Conservation (phyloP, 2,113 vertebrate species). For the Platysternon megacephalum region DNA sequence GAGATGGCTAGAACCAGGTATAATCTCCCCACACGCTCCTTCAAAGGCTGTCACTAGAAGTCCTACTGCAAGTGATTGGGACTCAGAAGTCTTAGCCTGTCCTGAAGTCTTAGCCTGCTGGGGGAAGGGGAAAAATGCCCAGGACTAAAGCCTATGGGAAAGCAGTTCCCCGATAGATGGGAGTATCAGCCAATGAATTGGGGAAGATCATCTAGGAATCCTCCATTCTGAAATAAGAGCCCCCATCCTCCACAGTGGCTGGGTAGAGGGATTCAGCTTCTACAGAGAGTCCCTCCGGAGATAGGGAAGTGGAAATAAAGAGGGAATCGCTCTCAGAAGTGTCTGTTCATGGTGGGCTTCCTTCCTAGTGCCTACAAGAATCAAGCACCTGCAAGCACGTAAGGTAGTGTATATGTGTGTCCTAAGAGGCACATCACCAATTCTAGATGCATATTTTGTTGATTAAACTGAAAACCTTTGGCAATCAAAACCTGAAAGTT, state of each 20-base stretch:
- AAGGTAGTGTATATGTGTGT: not conserved
- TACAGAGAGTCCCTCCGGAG: not conserved
- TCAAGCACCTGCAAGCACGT: not conserved
- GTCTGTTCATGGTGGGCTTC: not conserved
- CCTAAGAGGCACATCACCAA: not conserved
- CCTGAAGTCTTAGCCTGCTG: not conserved
- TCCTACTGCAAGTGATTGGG: not conserved
- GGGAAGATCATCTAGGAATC: not conserved
- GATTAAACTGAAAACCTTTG: not conserved
- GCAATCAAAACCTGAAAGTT: not conserved
- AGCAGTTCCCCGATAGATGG: not conserved
- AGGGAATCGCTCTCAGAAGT: not conserved
- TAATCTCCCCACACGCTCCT: not conserved
- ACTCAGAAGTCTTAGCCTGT: not conserved
- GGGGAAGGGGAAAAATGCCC: not conserved
- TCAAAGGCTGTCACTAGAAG: not conserved
- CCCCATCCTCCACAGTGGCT: not conserved
- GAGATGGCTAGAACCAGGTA: fast-evolving
- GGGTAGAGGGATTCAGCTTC: not conserved
- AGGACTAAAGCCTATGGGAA: not conserved
- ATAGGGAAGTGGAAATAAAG: not conserved
- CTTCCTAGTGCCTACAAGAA: not conserved
- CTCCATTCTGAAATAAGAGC: not conserved
- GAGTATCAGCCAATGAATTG: not conserved
- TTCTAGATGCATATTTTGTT: not conserved